phyloP scores from a whole-genome alignment of 2,888 invertebrate species.

The Isoperla grammatica region DNA sequence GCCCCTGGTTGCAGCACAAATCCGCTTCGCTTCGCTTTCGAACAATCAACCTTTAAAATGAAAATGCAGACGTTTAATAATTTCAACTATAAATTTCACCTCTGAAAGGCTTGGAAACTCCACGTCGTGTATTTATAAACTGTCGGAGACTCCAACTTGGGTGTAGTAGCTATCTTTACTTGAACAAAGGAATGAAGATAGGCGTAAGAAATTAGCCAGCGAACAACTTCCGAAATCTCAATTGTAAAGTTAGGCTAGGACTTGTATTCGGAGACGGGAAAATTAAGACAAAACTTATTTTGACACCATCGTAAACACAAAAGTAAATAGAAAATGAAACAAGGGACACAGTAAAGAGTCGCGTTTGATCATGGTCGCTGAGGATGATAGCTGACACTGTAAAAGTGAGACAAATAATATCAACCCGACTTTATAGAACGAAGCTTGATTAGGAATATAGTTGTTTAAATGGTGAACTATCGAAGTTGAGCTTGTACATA shows the following conservation, averaged over 20 bases:
- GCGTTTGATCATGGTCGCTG: too few species aligned
- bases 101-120: constrained; percentile 3
- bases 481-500: too few species aligned
- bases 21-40: too few species aligned
- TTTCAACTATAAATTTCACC: constrained; percentile 8
- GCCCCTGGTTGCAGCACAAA: too few species aligned
- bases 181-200: not conserved
- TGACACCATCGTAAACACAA: too few species aligned
- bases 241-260: not conserved
- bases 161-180: not conserved
- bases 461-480: too few species aligned
- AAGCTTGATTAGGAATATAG: too few species aligned
- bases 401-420: too few species aligned
- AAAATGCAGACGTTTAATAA: constrained; percentile 9
- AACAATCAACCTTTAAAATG: not conserved
- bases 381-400: too few species aligned
- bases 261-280: not conserved
- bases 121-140: not conserved
- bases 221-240: constrained; percentile 9
- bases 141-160: not conserved
- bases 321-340: too few species aligned
- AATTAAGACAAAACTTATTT: not conserved
- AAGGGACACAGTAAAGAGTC: too few species aligned
- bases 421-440: too few species aligned
- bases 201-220: constrained; percentile 10